These are phyloP conservation scores for Nycticorax nycticorax DNA, from an alignment of 2,113 vertebrate genomes.

Conservation along the genomic window DNA sequence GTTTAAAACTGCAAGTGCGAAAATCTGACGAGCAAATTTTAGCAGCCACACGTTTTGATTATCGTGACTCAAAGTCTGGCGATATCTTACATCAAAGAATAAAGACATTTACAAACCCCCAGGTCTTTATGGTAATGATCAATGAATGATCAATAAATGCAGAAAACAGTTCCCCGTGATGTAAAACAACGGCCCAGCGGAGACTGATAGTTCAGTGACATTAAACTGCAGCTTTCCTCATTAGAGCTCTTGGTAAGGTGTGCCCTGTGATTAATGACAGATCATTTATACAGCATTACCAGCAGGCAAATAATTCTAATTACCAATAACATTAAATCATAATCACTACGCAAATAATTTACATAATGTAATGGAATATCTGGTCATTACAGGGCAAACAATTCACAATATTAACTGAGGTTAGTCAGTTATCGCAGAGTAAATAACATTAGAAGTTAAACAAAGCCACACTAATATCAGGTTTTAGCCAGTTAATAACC, in stretches of 20 bases:
- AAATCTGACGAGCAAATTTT: neutral
- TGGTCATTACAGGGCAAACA: conserved; percentile 67
- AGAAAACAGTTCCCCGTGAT: neutral
- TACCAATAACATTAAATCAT: conserved; percentile 53
- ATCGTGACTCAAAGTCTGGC: neutral
- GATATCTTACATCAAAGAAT: neutral
- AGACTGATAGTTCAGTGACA: neutral
- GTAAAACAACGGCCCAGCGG: neutral
- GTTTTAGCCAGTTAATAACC: conserved; percentile 56
- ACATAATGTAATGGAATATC: conserved; percentile 65
- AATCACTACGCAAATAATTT: conserved; percentile 74
- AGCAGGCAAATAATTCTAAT: conserved; percentile 71
- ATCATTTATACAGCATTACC: conserved; percentile 30
- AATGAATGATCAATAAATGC: conserved; percentile 3
- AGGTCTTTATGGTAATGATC: neutral
- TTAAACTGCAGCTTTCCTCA: neutral
- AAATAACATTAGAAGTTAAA: conserved; percentile 71
- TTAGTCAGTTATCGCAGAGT: conserved; percentile 57
- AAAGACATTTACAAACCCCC: neutral
- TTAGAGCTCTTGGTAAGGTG: conserved; percentile 37
- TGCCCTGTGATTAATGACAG: conserved; percentile 57
- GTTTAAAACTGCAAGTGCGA: neutral
- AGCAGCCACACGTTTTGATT: neutral
- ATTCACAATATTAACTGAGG: conserved; percentile 67
- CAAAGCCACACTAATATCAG: conserved; percentile 60